Percentiles rank a stretch among this genome's conserved stretches.
Evolutionary conservation across 2,888 invertebrate species (phyloP).

Genomic region (Napeogenes inachia): DNA sequence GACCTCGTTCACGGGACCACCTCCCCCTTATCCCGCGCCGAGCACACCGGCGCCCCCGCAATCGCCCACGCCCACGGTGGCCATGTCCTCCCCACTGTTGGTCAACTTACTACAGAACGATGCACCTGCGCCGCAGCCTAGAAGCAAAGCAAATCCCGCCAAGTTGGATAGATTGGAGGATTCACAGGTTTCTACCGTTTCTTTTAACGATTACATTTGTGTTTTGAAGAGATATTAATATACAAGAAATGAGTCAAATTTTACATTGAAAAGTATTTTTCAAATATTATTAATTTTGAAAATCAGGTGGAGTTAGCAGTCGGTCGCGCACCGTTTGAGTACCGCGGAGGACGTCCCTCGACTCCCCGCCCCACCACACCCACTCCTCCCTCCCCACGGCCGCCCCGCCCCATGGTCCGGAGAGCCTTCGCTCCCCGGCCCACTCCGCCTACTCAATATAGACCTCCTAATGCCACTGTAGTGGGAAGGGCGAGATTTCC

Average conservation of each 20-base stretch:
- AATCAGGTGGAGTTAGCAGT: conserved; percentile 64
- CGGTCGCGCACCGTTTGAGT: conserved; percentile 63
- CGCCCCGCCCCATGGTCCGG: conserved; percentile 37
- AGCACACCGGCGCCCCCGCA: conserved; percentile 33
- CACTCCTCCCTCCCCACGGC: conserved; percentile 34
- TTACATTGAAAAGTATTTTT: neutral
- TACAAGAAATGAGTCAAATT: neutral
- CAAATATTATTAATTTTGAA: neutral
- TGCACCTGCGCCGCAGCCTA: conserved; percentile 66
- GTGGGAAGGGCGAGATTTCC: conserved; percentile 35
- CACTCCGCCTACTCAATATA: conserved; percentile 34
- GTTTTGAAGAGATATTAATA: neutral
- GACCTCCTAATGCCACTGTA: conserved; percentile 37
- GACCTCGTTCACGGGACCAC: conserved; percentile 54
- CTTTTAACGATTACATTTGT: neutral
- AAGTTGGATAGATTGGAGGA: conserved; percentile 64
- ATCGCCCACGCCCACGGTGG: conserved; percentile 74
- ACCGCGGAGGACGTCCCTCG: conserved; percentile 48
- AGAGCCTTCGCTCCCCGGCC: conserved; percentile 37
- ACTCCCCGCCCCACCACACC: conserved; percentile 35
- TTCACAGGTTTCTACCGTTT: conserved; percentile 49
- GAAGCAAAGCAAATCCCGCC: conserved; percentile 55
- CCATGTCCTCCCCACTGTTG: conserved; percentile 90
- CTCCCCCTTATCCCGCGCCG: conserved; percentile 55
- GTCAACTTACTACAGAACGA: conserved; percentile 95